These are phyloP conservation scores for Podarcis lilfordi DNA, from an alignment of 2,797 vertebrate species.

Conservation along the genomic window DNA sequence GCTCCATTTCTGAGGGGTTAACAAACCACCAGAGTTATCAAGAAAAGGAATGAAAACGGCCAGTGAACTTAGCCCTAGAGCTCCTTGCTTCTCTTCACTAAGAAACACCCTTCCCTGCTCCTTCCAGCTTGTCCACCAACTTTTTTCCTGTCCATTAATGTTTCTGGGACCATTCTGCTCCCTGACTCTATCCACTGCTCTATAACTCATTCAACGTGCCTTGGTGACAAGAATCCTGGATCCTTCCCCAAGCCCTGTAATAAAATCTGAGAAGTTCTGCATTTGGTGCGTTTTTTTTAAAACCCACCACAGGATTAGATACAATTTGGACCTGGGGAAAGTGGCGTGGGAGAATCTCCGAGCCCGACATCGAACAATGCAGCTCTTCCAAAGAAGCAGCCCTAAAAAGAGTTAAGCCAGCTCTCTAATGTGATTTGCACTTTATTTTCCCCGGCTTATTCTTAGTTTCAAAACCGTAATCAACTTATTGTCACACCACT, in stretches of 20 bases:
- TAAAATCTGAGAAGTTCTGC: not conserved
- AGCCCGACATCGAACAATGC: not conserved
- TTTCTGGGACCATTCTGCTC: not conserved
- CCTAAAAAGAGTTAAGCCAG: conserved; percentile 44
- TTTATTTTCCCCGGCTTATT: conserved; percentile 66
- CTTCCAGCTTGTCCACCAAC: too few species aligned
- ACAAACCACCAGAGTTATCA: not conserved
- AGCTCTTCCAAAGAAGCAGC: not conserved
- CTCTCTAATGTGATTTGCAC: conserved; percentile 49
- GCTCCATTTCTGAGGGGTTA: not conserved
- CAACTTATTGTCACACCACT: conserved; percentile 61
- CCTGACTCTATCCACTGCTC: not conserved
- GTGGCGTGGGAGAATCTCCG: not conserved
- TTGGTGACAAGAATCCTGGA: not conserved
- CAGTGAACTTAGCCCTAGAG: too few species aligned
- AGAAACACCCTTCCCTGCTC: not conserved
- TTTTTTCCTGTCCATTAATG: not conserved
- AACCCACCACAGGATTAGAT: not conserved
- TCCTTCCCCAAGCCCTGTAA: not conserved
- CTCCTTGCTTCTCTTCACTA: not conserved
- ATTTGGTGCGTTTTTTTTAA: not conserved
- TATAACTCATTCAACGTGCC: not conserved
- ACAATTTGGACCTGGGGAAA: not conserved
- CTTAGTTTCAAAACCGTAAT: conserved; percentile 67
- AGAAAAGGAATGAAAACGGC: too few species aligned